A percentile compares a stretch with the other conserved stretches of the same genome.
These are phyloP conservation scores for Drosophila nigromelanica DNA, from an alignment of 1,140 invertebrate species.

Conservation along the genomic window DNA sequence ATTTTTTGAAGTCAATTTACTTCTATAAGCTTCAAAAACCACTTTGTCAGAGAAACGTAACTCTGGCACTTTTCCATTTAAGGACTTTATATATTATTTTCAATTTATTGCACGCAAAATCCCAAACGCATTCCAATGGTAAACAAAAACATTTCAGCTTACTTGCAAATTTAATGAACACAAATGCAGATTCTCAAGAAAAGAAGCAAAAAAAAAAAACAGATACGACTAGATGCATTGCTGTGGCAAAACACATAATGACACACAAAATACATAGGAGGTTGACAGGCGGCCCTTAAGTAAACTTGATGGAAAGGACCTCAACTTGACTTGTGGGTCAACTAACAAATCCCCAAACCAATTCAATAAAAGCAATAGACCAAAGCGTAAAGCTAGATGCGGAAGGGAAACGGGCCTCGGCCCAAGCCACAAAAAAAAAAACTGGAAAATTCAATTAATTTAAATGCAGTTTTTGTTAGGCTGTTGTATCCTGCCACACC, in stretches of 20 bases:
- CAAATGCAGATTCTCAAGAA: conserved; percentile 54
- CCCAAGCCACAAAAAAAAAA: conserved; percentile 42
- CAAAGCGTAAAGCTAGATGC: conserved; percentile 8
- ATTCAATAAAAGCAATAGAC: conserved; percentile 78
- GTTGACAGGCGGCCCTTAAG: conserved; percentile 53
- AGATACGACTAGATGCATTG: conserved; percentile 38
- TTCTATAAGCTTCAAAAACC: too few species aligned
- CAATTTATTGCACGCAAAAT: conserved; percentile 28
- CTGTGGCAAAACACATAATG: conserved; percentile 46
- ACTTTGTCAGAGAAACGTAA: neutral
- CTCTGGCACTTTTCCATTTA: conserved; percentile 1
- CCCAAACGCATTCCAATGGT: conserved; percentile 41
- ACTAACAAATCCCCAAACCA: conserved; percentile 78
- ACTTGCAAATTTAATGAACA: conserved; percentile 74
- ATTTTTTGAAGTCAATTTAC: too few species aligned
- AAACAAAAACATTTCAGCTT: conserved; percentile 77
- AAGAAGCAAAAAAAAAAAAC: conserved; percentile 15
- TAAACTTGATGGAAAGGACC: conserved; percentile 30
- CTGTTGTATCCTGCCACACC: conserved; percentile 17
- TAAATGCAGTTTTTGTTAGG: conserved; percentile 75
- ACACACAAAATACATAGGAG: conserved; percentile 63
- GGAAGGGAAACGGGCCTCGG: neutral
- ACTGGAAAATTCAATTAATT: conserved; percentile 78
- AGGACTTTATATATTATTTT: conserved; percentile 52
- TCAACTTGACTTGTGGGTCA: conserved; percentile 72